Percentiles rank a stretch among this genome's conserved stretches.
These are phyloP conservation scores for Globodera ellingtonae DNA, from an alignment of 1,140 invertebrate genomes.

Conservation along the genomic window DNA sequence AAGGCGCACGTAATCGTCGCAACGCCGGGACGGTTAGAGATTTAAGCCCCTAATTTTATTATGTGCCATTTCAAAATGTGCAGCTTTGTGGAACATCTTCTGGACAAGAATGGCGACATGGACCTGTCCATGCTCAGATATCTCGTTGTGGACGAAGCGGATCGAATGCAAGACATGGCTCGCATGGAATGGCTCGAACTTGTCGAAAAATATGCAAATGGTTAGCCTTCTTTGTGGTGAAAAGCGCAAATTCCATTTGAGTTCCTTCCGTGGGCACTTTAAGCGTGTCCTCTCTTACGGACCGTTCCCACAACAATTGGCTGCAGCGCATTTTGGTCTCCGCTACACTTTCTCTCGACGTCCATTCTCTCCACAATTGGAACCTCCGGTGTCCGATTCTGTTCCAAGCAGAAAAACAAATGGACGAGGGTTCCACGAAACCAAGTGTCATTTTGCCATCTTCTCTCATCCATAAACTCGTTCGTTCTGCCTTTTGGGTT, in stretches of 20 bases:
- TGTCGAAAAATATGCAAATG: slow-evolving; percentile 48
- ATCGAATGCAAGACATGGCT: slow-evolving; percentile 43
- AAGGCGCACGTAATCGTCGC: slow-evolving; percentile 45
- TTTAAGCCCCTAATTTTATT: background rate
- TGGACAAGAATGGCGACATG: slow-evolving; percentile 34
- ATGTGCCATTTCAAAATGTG: background rate
- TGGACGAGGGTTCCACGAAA: background rate
- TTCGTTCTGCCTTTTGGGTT: slow-evolving; percentile 19
- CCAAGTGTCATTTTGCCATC: slow-evolving; percentile 32
- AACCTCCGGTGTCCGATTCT: slow-evolving; percentile 86
- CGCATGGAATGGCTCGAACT: slow-evolving; percentile 51
- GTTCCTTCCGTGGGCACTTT: slow-evolving; percentile 16
- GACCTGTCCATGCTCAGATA: slow-evolving; percentile 44
- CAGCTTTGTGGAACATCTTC: slow-evolving; percentile 48
- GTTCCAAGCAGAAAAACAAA: slow-evolving; percentile 74
- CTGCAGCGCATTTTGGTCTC: slow-evolving; percentile 92
- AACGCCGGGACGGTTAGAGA: slow-evolving; percentile 41
- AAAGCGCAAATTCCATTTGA: slow-evolving; percentile 21
- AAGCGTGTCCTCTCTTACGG: slow-evolving; percentile 31
- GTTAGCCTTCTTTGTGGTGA: slow-evolving; percentile 18
- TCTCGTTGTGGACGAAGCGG: slow-evolving; percentile 53
- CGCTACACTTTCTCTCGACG: slow-evolving; percentile 87
- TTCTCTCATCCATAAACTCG: slow-evolving; percentile 48
- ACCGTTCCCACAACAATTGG: slow-evolving; percentile 28
- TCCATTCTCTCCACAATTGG: slow-evolving; percentile 84